phyloP scores from a whole-genome alignment of 2,797 vertebrate genomes.

The Aselliscus stoliczkanus region DNA sequence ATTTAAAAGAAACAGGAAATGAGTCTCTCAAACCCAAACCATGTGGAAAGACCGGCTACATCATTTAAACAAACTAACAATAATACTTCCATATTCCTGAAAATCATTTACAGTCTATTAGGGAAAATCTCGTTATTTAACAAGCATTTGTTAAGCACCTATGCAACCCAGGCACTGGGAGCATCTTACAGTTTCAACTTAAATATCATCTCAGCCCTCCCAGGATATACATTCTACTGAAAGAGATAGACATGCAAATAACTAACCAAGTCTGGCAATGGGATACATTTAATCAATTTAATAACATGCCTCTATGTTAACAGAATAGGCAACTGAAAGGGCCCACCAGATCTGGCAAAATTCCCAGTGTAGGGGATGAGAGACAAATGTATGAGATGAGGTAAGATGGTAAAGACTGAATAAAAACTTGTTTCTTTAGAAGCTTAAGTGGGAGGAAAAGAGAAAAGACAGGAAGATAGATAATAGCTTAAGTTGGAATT shows the following conservation, averaged over 20 bases:
- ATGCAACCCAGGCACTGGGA: background rate
- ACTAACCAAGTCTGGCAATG: background rate
- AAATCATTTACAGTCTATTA: slow-evolving; percentile 25
- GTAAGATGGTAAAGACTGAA: background rate
- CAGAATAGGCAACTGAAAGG: background rate
- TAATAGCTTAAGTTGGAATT: background rate
- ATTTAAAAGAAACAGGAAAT: slow-evolving; percentile 69
- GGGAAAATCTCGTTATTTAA: slow-evolving; percentile 33
- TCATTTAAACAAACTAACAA: slow-evolving; percentile 62
- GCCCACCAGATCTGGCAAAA: background rate
- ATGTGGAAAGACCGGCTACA: slow-evolving; percentile 61
- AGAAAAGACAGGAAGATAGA: background rate
- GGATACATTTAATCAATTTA: background rate
- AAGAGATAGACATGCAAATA: background rate
- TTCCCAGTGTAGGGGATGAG: background rate
- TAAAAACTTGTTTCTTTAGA: background rate
- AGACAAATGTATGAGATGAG: background rate
- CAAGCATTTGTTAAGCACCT: slow-evolving; percentile 28
- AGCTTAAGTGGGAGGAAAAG: background rate
- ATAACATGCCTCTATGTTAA: background rate
- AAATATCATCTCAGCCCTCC: background rate
- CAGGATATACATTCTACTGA: background rate
- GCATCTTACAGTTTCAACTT: slow-evolving; percentile 37
- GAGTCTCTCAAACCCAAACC: slow-evolving; percentile 63
- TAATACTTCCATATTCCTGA: slow-evolving; percentile 41